Percentiles rank a stretch among this genome's conserved stretches.
Conservation (phyloP, 2,797 vertebrate genomes). For the Chlorospingus semifuscus region DNA sequence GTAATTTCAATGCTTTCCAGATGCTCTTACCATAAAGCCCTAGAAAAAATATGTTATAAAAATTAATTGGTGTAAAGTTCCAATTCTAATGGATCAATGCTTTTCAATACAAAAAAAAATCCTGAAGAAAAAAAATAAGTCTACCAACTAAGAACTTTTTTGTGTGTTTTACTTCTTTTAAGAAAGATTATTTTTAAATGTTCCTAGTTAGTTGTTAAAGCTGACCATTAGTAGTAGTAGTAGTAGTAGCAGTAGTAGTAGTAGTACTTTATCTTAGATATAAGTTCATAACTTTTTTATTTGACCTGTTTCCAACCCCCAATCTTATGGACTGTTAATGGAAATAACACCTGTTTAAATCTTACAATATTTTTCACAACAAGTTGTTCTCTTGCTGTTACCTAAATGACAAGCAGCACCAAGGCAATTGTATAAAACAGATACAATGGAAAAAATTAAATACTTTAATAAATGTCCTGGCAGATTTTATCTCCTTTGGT, state of each 20-base stretch:
- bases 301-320: neutral
- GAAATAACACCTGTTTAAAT: neutral
- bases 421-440: neutral
- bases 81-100: neutral
- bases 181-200: neutral
- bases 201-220: neutral
- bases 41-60: neutral
- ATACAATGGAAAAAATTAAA: neutral
- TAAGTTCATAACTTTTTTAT: neutral
- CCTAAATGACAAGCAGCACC: neutral
- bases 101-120: neutral
- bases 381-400: neutral
- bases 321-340: neutral
- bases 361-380: neutral
- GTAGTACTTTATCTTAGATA: neutral
- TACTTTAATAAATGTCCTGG: neutral
- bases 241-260: neutral
- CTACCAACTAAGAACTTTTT: neutral
- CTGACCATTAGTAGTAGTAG: neutral
- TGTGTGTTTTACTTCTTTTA: neutral
- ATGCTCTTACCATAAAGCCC: neutral
- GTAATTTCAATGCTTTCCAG: neutral
- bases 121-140: neutral
- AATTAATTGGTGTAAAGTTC: neutral
- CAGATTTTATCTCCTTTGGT: neutral